phyloP scores from a whole-genome alignment of 2,113 vertebrate genomes.

The Forbesichthys agassizii region DNA sequence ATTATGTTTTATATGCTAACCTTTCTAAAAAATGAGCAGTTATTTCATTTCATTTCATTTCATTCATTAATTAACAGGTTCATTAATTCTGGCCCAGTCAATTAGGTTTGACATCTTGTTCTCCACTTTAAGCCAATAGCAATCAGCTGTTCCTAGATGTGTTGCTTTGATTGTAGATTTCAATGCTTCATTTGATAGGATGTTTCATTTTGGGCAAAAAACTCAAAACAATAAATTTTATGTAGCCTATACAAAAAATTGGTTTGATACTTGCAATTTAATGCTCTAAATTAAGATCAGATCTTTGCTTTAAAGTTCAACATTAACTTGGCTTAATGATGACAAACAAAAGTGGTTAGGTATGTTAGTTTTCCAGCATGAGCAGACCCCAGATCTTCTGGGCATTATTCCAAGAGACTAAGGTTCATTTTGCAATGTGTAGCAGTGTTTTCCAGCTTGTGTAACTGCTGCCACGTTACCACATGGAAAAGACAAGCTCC shows the following conservation, averaged over 20 bases:
- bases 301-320: neutral
- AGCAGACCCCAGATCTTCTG: constrained; percentile 18
- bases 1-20: neutral
- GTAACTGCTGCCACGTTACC: constrained; percentile 69
- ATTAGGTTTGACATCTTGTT: neutral
- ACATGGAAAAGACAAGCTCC: constrained; percentile 21
- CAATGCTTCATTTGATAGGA: neutral
- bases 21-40: too few species aligned
- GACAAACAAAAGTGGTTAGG: constrained; percentile 6
- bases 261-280: too few species aligned
- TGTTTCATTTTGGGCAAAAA: neutral
- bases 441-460: constrained; percentile 56
- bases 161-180: constrained; percentile 4
- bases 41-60: too few species aligned
- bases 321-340: neutral
- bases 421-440: constrained; percentile 39
- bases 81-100: constrained; percentile 8
- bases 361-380: constrained; percentile 1
- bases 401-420: constrained; percentile 17
- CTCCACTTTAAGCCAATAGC: neutral
- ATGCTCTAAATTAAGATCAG: too few species aligned
- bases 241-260: too few species aligned
- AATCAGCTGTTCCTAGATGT: constrained; percentile 10
- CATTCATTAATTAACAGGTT: too few species aligned
- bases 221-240: too few species aligned